Evolutionary conservation across 2,113 vertebrate genomes (phyloP).

Genomic region (Silurus glanis): DNA sequence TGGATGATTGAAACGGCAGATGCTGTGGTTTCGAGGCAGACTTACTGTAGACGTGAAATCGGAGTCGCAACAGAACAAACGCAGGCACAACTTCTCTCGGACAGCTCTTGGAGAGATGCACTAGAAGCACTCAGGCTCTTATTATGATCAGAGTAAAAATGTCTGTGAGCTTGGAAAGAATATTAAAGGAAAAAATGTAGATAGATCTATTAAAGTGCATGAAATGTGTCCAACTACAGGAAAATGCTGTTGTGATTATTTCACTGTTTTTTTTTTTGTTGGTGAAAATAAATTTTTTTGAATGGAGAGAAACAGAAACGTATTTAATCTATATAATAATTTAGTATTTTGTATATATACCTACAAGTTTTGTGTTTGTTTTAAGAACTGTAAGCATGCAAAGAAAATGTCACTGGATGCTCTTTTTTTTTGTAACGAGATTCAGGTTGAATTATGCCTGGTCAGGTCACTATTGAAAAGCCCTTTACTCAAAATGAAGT

Average conservation of each 20-base stretch:
- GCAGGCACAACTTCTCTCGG: slow-evolving; percentile 32
- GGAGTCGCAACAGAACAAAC: slow-evolving; percentile 41
- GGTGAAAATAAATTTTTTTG: neutral
- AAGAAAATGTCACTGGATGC: neutral
- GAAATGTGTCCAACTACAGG: neutral
- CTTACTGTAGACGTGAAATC: slow-evolving; percentile 48
- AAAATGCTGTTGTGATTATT: neutral
- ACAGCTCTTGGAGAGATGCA: slow-evolving; percentile 11
- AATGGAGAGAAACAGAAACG: neutral
- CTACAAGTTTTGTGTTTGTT: neutral
- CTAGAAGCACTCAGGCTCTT: neutral
- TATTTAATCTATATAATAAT: no score
- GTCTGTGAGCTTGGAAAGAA: slow-evolving; percentile 1
- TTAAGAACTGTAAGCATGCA: neutral
- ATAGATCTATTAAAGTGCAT: neutral
- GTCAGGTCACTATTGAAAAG: neutral
- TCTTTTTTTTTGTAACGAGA: neutral
- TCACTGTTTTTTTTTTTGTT: no score
- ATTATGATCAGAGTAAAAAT: neutral
- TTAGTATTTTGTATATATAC: neutral
- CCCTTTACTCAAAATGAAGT: neutral
- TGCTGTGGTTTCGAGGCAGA: slow-evolving; percentile 52
- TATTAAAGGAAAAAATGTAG: neutral
- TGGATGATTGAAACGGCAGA: slow-evolving; percentile 52
- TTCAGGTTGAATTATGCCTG: neutral